Base-by-base conservation (phyloP, 2,888 invertebrate genomes). In the Lepeophtheirus nordmannii region DNA sequence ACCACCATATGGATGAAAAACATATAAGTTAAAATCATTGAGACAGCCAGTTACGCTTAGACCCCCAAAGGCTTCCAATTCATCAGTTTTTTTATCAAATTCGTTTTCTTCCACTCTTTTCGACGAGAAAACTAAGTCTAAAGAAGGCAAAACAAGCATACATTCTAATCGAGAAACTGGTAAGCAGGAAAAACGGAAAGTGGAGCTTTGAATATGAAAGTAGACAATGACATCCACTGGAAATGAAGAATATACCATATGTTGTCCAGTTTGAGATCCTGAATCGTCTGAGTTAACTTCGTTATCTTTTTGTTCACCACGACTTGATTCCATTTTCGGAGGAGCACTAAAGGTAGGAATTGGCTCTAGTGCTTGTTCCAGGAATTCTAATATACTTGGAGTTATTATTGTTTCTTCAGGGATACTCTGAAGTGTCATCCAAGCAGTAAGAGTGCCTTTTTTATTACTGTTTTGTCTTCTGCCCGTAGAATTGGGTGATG, bases 211-310 rank as follows among this genome's bases (percentile, higher is more conserved):
- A 85, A 97, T 94, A 76, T 92, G 90, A 79, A 98, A 90, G 77
- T 94, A 94, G 57, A 98, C 94, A 71, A 98, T 89, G 30, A 98
- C 94, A 78, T 98, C 97, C 0, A 98, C 94, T 0, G 97, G 97
- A 76, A 98, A 96, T 66, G 93, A 91, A 46, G 90, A 87, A 17
- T 14, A 46, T 3, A 17, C 17, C 22, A 63, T 14, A 17, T 17
- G 20, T 8, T 37, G 37, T 11, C 53, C 46, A 14, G 58, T 22
- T 38, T 56, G 67, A n/a, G 63, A 63, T 11, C 62, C 62, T 11
- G 62, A 38, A 37, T 70, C 70, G 1, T 70, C 71, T n/a, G 69
- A 70, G 10, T 69, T 70, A 61, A 70, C 69, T 1, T 70, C 70
- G 37, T 68, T 69, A 58, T 70, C 71, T 67, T 64, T 10, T 10